A percentile compares a stretch with the other conserved stretches of the same genome.
phyloP scores from a whole-genome alignment of 1,140 invertebrate species.

The Penaeus indicus region DNA sequence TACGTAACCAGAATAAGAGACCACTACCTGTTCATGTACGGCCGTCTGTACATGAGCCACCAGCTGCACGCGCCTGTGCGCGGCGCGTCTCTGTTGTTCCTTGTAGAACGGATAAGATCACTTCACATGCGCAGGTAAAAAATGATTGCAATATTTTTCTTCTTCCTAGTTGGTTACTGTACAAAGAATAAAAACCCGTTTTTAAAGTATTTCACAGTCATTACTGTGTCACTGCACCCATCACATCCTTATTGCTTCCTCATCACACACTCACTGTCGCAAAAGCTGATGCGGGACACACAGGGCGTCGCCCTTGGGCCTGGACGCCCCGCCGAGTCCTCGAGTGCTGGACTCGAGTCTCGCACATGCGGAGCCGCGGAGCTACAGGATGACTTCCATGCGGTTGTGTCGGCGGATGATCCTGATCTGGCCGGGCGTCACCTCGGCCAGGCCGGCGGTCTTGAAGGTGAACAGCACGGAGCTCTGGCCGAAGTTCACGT shows the following conservation, averaged over 20 bases:
- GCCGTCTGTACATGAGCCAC: too few species aligned
- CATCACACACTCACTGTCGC: too few species aligned
- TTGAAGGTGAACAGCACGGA: conserved; percentile 84
- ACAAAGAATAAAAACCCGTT: conserved; percentile 28
- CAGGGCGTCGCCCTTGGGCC: background rate
- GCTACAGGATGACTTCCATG: conserved; percentile 83
- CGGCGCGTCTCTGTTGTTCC: background rate
- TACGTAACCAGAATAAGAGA: too few species aligned
- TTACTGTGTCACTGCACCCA: background rate
- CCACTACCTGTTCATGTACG: too few species aligned
- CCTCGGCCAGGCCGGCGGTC: conserved; percentile 78
- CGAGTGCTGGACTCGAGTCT: too few species aligned
- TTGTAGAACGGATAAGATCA: too few species aligned
- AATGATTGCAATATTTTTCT: too few species aligned
- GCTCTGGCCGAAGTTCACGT: conserved; percentile 85
- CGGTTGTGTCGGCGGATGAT: conserved; percentile 82
- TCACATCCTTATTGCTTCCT: too few species aligned
- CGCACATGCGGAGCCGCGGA: too few species aligned
- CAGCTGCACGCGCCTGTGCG: too few species aligned
- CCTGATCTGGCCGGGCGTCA: conserved; percentile 78
- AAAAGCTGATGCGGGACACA: too few species aligned
- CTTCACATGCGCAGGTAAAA: background rate
- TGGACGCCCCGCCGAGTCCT: background rate
- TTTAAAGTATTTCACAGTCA: background rate
- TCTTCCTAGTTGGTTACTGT: background rate